These are phyloP conservation scores for Ifrita kowaldi DNA, from an alignment of 2,113 vertebrate species.

Conservation along the genomic window DNA sequence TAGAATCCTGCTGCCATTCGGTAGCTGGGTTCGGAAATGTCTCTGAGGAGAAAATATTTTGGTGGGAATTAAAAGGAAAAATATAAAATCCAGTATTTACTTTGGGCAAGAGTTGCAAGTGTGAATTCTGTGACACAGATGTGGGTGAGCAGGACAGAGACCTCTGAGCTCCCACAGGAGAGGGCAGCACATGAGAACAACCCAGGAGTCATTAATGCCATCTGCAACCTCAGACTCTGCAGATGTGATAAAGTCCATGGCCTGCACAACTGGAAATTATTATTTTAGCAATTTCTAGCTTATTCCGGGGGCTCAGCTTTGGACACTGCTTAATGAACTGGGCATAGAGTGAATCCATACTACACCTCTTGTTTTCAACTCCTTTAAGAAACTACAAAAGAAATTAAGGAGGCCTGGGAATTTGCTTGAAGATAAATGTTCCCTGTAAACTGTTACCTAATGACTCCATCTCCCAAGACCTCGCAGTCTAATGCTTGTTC, in stretches of 20 bases:
- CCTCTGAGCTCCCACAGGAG: background rate
- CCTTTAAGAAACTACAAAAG: background rate
- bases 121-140: accelerated
- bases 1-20: background rate
- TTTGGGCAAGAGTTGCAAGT: background rate
- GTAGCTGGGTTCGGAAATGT: background rate
- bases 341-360: background rate
- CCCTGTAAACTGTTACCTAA: slow-evolving; percentile 4
- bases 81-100: too few species aligned
- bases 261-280: background rate
- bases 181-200: background rate
- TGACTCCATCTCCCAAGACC: background rate
- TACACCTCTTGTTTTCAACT: background rate
- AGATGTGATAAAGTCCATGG: background rate
- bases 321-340: background rate
- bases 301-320: background rate
- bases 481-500: background rate
- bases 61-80: background rate
- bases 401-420: background rate
- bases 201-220: background rate
- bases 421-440: slow-evolving; percentile 2
- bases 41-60: background rate
- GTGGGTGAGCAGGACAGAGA: background rate
- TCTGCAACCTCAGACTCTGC: background rate
- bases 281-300: background rate